These are phyloP conservation scores for Spisula subtruncata DNA, from an alignment of 2,888 invertebrate species.

Conservation along the genomic window DNA sequence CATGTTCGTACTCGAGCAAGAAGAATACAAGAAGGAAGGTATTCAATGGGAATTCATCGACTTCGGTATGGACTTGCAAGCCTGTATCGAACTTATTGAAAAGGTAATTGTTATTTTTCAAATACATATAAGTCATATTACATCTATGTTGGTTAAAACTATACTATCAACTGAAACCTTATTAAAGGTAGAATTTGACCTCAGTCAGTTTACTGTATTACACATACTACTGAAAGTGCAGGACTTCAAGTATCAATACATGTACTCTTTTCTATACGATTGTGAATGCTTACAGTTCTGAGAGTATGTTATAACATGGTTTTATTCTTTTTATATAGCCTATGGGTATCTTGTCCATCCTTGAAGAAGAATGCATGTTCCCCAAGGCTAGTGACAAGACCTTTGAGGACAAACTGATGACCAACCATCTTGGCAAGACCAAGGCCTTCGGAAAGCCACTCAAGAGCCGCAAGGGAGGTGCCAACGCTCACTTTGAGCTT, in stretches of 20 bases:
- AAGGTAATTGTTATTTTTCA: constrained; percentile 79
- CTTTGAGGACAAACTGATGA: constrained; percentile 99
- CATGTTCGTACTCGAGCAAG: constrained; percentile 99
- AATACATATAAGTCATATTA: background rate
- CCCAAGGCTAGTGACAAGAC: constrained; percentile 99
- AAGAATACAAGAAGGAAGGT: constrained; percentile 97
- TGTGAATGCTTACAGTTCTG: background rate
- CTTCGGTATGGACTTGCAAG: constrained; percentile 98
- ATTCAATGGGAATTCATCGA: constrained; percentile 98
- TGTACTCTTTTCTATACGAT: background rate
- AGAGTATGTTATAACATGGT: background rate
- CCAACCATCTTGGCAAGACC: constrained; percentile 98
- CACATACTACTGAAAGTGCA: too few relatives aligned
- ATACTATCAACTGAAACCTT: too few relatives aligned
- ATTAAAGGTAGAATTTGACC: too few relatives aligned
- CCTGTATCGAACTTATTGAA: constrained; percentile 95
- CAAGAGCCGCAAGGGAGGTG: constrained; percentile 97
- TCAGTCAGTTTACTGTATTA: too few relatives aligned
- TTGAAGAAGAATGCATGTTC: constrained; percentile 99
- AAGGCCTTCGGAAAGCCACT: constrained; percentile 85
- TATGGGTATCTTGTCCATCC: constrained; percentile 99
- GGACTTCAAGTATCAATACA: too few relatives aligned
- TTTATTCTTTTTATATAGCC: constrained; percentile 91
- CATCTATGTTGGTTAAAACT: too few relatives aligned
- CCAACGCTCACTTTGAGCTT: constrained; percentile 98